These are phyloP conservation scores for Eupeodes latifasciatus DNA, from an alignment of 2,888 invertebrate species.

Conservation along the genomic window DNA sequence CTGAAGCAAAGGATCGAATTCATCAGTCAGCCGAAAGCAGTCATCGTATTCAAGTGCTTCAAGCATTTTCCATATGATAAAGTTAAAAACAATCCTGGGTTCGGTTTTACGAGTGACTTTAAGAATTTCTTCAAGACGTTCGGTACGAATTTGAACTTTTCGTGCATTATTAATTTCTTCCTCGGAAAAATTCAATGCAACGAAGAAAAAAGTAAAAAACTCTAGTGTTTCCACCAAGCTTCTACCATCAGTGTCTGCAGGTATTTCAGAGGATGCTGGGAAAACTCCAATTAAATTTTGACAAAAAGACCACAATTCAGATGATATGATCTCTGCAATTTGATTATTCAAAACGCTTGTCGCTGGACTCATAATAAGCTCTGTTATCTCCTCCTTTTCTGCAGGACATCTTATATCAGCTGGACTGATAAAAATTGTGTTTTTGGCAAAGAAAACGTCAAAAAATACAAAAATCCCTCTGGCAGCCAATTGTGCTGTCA, in stretches of 20 bases:
- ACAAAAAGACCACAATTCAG: conserved; percentile 80
- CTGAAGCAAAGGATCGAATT: conserved; percentile 80
- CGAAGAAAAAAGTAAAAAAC: conserved; percentile 79
- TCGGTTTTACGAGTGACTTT: conserved; percentile 78
- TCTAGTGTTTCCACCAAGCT: conserved; percentile 77
- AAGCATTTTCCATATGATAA: conserved; percentile 81
- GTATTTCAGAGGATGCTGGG: conserved; percentile 29
- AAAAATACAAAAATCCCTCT: conserved; percentile 80
- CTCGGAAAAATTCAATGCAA: conserved; percentile 78
- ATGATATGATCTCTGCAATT: conserved; percentile 79
- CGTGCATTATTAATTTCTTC: conserved; percentile 78
- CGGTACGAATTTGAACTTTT: conserved; percentile 78
- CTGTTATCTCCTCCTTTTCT: conserved; percentile 65
- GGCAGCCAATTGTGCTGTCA: conserved; percentile 80
- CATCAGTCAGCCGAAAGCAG: conserved; percentile 79
- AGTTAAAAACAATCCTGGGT: conserved; percentile 80
- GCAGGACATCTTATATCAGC: conserved; percentile 78
- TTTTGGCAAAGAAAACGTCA: conserved; percentile 80
- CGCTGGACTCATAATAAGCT: conserved; percentile 74
- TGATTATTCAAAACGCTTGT: conserved; percentile 78
- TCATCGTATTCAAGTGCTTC: conserved; percentile 78
- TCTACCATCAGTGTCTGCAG: conserved; percentile 6
- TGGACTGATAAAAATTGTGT: conserved; percentile 80
- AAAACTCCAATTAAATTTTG: conserved; percentile 76
- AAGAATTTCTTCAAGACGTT: conserved; percentile 77